These are phyloP conservation scores for Glossophaga mutica DNA, from an alignment of 2,797 vertebrate genomes.

Conservation along the genomic window DNA sequence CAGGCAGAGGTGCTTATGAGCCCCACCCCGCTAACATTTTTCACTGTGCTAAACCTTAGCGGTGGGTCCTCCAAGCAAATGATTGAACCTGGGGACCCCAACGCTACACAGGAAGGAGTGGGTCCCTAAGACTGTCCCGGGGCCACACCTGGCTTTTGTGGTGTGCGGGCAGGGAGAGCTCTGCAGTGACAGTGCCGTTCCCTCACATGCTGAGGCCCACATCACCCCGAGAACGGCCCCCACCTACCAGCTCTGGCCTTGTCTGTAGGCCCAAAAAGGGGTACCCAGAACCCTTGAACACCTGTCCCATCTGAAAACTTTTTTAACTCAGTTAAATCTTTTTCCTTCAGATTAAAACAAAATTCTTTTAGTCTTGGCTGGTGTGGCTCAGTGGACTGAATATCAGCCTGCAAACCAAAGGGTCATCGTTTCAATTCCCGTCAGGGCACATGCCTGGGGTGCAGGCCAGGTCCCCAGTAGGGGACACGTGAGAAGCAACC, in stretches of 20 bases:
- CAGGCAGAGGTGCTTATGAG: neutral
- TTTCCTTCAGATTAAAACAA: too few species aligned
- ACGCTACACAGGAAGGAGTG: neutral
- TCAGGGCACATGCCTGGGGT: too few species aligned
- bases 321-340: too few species aligned
- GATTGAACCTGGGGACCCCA: neutral
- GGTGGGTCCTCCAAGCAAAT: neutral
- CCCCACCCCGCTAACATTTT: neutral
- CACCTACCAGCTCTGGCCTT: neutral
- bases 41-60: neutral
- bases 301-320: neutral
- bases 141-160: neutral
- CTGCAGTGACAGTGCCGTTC: neutral
- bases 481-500: too few species aligned
- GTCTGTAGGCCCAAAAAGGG: neutral
- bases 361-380: too few species aligned
- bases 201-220: too few species aligned
- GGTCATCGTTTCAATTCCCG: too few species aligned
- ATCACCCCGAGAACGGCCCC: neutral
- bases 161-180: neutral
- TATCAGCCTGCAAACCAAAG: too few species aligned
- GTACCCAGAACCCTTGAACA: neutral
- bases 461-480: too few species aligned
- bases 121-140: neutral
- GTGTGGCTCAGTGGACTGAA: too few species aligned